phyloP scores from a whole-genome alignment of 2,113 vertebrate genomes.

The Nycticryphes semicollaris region DNA sequence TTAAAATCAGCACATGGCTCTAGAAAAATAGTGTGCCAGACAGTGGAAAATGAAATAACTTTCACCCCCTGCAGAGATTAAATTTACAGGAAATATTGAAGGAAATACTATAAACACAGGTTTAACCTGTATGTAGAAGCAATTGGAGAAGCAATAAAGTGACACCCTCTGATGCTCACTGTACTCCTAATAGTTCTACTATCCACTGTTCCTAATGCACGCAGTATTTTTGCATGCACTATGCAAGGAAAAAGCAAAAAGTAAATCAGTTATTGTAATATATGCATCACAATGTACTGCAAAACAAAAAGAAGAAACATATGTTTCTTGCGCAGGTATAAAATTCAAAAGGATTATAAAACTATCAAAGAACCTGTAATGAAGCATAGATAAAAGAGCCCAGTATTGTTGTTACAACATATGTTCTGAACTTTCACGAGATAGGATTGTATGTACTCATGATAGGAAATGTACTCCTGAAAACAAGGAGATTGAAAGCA shows the following conservation, averaged over 20 bases:
- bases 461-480: neutral
- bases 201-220: neutral
- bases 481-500: slow-evolving; percentile 6
- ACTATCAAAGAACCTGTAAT: neutral
- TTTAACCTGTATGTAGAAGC: neutral
- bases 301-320: neutral
- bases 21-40: neutral
- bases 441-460: neutral
- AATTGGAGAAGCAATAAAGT: slow-evolving; percentile 18
- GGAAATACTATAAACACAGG: slow-evolving; percentile 3
- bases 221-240: neutral
- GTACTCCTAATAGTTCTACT: neutral
- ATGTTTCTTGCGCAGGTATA: slow-evolving; percentile 21
- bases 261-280: neutral
- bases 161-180: neutral
- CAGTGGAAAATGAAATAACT: slow-evolving; percentile 7
- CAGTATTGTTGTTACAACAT: neutral
- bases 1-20: neutral
- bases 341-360: slow-evolving; percentile 36
- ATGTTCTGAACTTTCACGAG: slow-evolving; percentile 7
- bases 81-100: slow-evolving; percentile 44
- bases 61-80: neutral
- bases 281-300: neutral
- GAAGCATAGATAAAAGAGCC: neutral
- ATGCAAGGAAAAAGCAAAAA: neutral